Percentiles rank a stretch among this genome's conserved stretches.
These are phyloP conservation scores for Acrobasis repandana DNA, from an alignment of 2,888 invertebrate species.

Conservation along the genomic window DNA sequence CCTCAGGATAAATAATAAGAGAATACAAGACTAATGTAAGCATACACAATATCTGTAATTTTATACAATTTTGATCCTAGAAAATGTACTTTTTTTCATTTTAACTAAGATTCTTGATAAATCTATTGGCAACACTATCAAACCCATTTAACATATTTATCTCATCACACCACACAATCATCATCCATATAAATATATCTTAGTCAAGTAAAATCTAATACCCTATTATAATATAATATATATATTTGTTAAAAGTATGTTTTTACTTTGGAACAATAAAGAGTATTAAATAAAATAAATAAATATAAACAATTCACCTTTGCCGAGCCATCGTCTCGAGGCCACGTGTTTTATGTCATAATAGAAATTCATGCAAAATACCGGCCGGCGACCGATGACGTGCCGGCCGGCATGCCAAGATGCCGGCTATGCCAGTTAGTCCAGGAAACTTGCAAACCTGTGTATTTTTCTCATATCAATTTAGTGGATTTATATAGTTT, in stretches of 20 bases:
- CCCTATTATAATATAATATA: too few species aligned
- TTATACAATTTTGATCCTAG: background rate
- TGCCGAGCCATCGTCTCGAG: background rate
- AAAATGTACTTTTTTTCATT: too few species aligned
- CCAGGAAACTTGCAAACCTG: too few species aligned
- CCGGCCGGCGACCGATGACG: constrained; percentile 30
- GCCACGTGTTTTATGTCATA: constrained; percentile 27
- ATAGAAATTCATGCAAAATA: constrained; percentile 19
- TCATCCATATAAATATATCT: too few species aligned
- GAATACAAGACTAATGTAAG: background rate
- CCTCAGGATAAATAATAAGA: background rate
- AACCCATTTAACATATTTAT: too few species aligned
- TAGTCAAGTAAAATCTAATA: too few species aligned
- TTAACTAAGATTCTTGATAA: too few species aligned
- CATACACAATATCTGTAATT: background rate
- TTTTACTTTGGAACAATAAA: too few species aligned
- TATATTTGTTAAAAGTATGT: too few species aligned
- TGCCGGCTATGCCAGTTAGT: background rate
- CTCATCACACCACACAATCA: too few species aligned
- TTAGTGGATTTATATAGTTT: background rate
- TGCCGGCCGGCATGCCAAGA: constrained; percentile 26
- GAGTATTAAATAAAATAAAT: too few species aligned
- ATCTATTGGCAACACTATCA: too few species aligned
- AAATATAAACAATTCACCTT: background rate
- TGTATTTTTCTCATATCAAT: background rate